These are phyloP conservation scores for Brachyopa scutellaris DNA, from an alignment of 2,888 invertebrate genomes.

Conservation along the genomic window DNA sequence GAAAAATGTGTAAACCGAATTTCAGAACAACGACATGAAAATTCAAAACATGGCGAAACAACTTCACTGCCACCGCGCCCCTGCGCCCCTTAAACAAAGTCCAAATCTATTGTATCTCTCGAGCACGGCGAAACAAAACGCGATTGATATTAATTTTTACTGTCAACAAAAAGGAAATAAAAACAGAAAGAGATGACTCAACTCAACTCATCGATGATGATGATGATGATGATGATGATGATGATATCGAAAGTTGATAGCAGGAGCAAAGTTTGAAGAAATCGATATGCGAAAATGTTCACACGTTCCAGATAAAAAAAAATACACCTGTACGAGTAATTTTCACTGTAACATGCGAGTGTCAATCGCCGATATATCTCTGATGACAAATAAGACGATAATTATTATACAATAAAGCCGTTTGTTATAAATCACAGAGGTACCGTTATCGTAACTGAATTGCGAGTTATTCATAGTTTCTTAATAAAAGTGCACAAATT, in stretches of 20 bases:
- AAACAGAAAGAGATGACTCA: constrained; percentile 1
- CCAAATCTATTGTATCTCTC: not conserved
- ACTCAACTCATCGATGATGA: not conserved
- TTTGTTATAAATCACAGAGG: constrained; percentile 25
- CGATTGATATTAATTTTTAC: constrained; percentile 50
- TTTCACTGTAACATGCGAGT: constrained; percentile 6
- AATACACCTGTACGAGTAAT: constrained; percentile 15
- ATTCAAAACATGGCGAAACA: constrained; percentile 38
- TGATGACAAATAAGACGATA: constrained; percentile 19
- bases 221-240: too few species aligned
- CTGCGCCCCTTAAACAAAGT: not conserved
- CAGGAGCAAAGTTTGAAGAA: not conserved
- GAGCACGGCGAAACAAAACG: not conserved
- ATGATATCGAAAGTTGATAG: not conserved
- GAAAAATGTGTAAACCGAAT: constrained; percentile 40
- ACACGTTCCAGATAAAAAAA: constrained; percentile 25
- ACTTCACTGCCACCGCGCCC: not conserved
- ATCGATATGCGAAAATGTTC: not conserved
- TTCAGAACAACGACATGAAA: constrained; percentile 49
- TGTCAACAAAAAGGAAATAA: not conserved
- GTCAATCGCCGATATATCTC: constrained; percentile 17
- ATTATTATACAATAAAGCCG: constrained; percentile 17
- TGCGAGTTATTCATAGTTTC: too few species aligned
- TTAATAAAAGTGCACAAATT: not conserved
- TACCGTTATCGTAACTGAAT: not conserved